Base-by-base conservation (phyloP, 2,797 vertebrate genomes). In the Craterocephalus amniculus region DNA sequence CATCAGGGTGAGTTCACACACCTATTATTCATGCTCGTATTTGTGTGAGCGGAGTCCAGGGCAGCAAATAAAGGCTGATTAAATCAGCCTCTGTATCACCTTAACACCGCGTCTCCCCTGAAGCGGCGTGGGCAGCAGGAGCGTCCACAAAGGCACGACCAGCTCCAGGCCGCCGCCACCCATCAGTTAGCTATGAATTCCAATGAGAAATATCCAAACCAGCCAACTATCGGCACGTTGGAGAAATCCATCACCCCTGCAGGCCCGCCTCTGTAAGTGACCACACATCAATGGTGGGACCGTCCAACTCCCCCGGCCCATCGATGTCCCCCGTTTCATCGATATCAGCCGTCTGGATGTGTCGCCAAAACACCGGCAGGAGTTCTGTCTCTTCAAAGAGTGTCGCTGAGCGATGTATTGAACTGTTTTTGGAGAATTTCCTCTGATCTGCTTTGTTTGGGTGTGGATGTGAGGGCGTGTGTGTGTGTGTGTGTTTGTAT, bases 391-490 rank as follows among this genome's bases (percentile, higher is more conserved):
- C 76, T 80, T 85, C 81, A 90, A 86, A 87, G 82, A 76, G 72
- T 35, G 54, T 63, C 83, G 58, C 79, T 68, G 81, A 66, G 14
- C 45, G 72, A 81, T 59, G 76, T 85, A 91, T 89, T 81, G 90
- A 92, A 76, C 87, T 77, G 83, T 87, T 91, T 48, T 77, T 58
- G 40, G 71, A 86, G 76, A 71, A 68, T 78, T 90, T 81, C 80
- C 74, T 86, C 85, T 90, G 80, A 88, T 90, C 83, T 85, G 68
- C 66, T 78, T 67, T 80, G 72, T 79, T 63, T 71, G 73, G 20
- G 60, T 61, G 76, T 67, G 60, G 58, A 70, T 76, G 24, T 43
- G 58, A 52, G 12, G 57, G 31, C n/a, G n/a, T n/a, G 66, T 24
- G 48, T 67, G 38, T 22, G 51, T 55, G 67, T 62, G 70, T 64